Evolutionary conservation across 2,888 invertebrate species (phyloP).

Genomic region (Latrodectus hesperus): DNA sequence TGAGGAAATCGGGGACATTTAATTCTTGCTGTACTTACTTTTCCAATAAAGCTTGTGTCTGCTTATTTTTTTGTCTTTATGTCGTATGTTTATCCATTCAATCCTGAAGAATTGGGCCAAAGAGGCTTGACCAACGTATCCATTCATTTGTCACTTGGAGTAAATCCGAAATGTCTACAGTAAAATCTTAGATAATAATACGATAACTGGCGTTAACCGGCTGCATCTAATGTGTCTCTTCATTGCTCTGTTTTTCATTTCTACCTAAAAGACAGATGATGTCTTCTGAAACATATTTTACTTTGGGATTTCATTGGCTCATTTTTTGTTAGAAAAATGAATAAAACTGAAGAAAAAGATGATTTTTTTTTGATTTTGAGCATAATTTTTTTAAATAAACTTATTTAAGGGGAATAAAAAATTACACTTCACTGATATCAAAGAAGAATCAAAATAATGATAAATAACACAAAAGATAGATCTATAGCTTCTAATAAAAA

Average conservation of each 20-base stretch:
- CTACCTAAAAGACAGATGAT: constrained; percentile 19
- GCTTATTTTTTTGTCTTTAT: too few relatives aligned
- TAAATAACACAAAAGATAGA: too few relatives aligned
- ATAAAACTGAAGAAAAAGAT: too few relatives aligned
- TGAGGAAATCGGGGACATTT: too few relatives aligned
- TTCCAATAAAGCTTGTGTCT: too few relatives aligned
- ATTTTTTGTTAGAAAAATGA: constrained; percentile 4
- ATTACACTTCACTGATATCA: neutral
- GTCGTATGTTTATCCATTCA: too few relatives aligned
- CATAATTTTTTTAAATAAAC: neutral
- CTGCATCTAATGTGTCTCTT: constrained; percentile 35
- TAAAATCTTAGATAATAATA: constrained; percentile 56
- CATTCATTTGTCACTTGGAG: constrained; percentile 44
- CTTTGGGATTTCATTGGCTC: constrained; percentile 30
- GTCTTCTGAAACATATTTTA: constrained; percentile 37
- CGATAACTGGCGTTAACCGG: constrained; percentile 45
- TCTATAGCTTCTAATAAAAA: too few relatives aligned
- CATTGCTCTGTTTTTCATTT: constrained; percentile 45
- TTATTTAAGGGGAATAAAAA: neutral
- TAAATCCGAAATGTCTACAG: constrained; percentile 33
- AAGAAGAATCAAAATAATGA: too few relatives aligned
- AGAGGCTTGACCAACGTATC: neutral
- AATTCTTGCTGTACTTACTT: too few relatives aligned
- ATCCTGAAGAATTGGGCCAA: too few relatives aligned
- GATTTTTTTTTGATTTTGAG: too few relatives aligned